These are phyloP conservation scores for Orestias chungarensis DNA, from an alignment of 2,797 vertebrate species.

Conservation along the genomic window DNA sequence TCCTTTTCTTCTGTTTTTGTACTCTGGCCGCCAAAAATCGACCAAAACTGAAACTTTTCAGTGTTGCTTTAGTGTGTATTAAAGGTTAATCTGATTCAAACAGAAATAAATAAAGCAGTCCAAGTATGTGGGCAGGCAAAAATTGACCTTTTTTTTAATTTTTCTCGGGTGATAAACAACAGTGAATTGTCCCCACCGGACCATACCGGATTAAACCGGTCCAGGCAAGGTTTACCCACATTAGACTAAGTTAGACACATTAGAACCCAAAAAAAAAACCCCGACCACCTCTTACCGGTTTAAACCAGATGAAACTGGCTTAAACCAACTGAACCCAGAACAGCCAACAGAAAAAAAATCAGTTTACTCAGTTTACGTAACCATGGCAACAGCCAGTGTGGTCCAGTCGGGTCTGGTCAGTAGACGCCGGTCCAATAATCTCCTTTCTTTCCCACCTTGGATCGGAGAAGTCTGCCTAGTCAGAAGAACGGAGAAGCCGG, in stretches of 20 bases:
- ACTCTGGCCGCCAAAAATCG: no score
- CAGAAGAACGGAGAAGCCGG: constrained; percentile 52
- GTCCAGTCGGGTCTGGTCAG: constrained; percentile 45
- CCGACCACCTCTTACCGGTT: constrained; percentile 17
- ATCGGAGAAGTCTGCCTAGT: constrained; percentile 37
- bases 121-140: constrained; percentile 73
- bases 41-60: no score
- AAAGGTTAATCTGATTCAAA: neutral
- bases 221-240: constrained; percentile 10
- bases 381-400: constrained; percentile 32
- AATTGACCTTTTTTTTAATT: constrained; percentile 78
- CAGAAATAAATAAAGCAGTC: constrained; percentile 29
- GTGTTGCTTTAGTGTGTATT: no score
- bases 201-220: constrained; percentile 25
- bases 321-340: constrained; percentile 1
- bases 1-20: no score
- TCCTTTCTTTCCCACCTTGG: constrained; percentile 1
- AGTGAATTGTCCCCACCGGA: constrained; percentile 57
- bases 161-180: constrained; percentile 63
- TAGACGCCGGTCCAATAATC: constrained; percentile 47
- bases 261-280: constrained; percentile 17
- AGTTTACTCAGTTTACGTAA: constrained; percentile 20
- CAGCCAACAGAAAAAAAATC: constrained; percentile 10
- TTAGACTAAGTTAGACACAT: constrained; percentile 10
- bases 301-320: constrained; percentile 13